Evolutionary conservation across 2,888 invertebrate genomes (phyloP), one percentile per base, ranked within the genome.

Genomic region (Euzophera pinguis): DNA sequence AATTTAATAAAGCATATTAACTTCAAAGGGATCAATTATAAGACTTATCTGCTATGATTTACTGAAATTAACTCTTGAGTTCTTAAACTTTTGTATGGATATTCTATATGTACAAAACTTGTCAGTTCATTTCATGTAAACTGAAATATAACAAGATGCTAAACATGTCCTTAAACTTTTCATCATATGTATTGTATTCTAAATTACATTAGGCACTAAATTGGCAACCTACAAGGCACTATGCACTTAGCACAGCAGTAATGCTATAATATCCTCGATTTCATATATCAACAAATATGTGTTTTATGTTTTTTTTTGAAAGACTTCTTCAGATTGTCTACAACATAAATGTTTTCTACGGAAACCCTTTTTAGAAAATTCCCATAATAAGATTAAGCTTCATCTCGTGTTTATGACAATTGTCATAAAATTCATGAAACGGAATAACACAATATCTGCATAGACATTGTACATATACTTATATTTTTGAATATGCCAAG

Each of bases 151-250:
- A 58, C 54, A 51, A 55, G 53, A 53, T 55, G 50, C 53, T 50
- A 55, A 56, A 56, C 52, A 56, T 56, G 54, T 56, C 37, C 43
- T 51, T 67, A 61, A 73, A 61, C 73, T 64, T 71, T 75, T 72
- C 68, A 72, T 57, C 67, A 68, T 69, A 41, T 22, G 22, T 22
- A 3, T 41, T 42, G 72, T 73, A 71, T 71, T 62, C 71, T 75
- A 75, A 63, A 63, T 78, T 82, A 83, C 75, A 79, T 87, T 90
- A 91, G 91, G 91, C 91, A 91, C 90, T 90, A 91, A 84, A 88
- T 91, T 91, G 91, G 91, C 90, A 89, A 91, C 91, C 91, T 90
- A 90, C 91, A 91, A 91, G 91, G 91, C 91, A 91, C 91, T 91
- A 90, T 90, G 90, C 90, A 84, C 78, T 84, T 85, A 88, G 90